Percentiles rank a stretch among this genome's conserved stretches.
Evolutionary conservation across 1,140 invertebrate species (phyloP).

Genomic region (Eupeodes corollae): DNA sequence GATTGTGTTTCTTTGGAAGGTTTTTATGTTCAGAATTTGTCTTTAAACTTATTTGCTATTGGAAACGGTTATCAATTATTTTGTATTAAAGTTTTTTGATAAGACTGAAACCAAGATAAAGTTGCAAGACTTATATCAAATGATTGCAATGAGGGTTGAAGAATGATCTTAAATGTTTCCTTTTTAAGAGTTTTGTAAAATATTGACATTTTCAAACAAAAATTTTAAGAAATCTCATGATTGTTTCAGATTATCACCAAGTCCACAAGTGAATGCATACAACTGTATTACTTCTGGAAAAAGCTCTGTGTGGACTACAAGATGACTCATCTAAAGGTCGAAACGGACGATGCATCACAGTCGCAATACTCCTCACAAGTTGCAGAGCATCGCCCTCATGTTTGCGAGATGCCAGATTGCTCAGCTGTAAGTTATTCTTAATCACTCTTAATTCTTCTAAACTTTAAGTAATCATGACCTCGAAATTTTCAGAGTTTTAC

Average conservation of each 20-base stretch:
- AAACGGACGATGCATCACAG: background rate
- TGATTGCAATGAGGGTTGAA: background rate
- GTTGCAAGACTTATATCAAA: no score
- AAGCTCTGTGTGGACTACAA: constrained; percentile 79
- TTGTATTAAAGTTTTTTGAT: no score
- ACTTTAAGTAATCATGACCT: constrained; percentile 9
- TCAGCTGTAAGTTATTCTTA: constrained; percentile 47
- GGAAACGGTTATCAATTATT: no score
- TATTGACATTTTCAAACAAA: background rate
- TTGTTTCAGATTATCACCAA: constrained; percentile 66
- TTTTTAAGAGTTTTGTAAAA: background rate
- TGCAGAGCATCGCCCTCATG: constrained; percentile 40
- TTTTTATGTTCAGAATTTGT: no score
- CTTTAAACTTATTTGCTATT: no score
- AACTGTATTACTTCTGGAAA: constrained; percentile 99
- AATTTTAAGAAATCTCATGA: no score
- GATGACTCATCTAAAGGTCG: constrained; percentile 29
- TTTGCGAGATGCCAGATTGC: constrained; percentile 55
- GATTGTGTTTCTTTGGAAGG: background rate
- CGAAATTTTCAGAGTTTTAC: constrained; percentile 58
- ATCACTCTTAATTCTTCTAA: background rate
- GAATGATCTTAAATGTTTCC: background rate
- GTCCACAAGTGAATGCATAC: constrained; percentile 84
- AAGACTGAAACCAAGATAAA: no score
- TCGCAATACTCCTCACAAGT: constrained; percentile 9